A percentile compares a stretch with the other conserved stretches of the same genome.
Evolutionary conservation across 2,888 invertebrate species (phyloP).

Genomic region (Folsomia candida): DNA sequence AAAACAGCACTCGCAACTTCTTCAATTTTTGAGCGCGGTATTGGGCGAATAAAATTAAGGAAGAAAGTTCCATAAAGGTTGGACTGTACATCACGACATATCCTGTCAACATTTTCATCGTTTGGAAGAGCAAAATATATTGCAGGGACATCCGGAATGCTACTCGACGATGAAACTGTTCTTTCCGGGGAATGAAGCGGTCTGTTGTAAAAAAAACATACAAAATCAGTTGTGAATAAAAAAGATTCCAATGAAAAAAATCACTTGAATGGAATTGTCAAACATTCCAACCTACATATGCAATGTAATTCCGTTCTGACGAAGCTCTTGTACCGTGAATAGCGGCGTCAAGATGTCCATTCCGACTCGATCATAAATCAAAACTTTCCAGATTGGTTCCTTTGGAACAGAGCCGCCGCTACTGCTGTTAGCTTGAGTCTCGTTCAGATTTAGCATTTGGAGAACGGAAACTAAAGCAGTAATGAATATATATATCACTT

Average conservation of each 20-base stretch:
- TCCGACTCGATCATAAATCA: conserved; percentile 92
- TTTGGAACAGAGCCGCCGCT: conserved; percentile 59
- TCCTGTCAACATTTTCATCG: conserved; percentile 91
- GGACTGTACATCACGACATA: conserved; percentile 73
- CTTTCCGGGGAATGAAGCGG: conserved; percentile 68
- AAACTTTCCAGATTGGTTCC: conserved; percentile 93
- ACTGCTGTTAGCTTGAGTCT: conserved; percentile 64
- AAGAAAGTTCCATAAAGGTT: conserved; percentile 92
- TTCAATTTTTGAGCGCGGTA: conserved; percentile 88
- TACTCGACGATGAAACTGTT: conserved; percentile 24
- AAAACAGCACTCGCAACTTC: conserved; percentile 90
- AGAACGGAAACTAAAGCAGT: conserved; percentile 75
- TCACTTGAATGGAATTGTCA: not conserved
- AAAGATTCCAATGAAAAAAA: not conserved
- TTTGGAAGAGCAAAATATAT: conserved; percentile 96
- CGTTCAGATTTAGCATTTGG: conserved; percentile 84
- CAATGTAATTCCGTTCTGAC: conserved; percentile 94
- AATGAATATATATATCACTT: not conserved
- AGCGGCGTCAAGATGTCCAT: conserved; percentile 98
- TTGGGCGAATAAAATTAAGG: conserved; percentile 93
- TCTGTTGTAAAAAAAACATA: conserved; percentile 57
- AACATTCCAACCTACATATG: conserved; percentile 74
- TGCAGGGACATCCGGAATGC: conserved; percentile 97
- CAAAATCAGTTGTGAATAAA: not conserved
- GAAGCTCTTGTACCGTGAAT: conserved; percentile 88